phyloP scores from a whole-genome alignment of 2,888 invertebrate genomes.

The Copidosoma aretas region DNA sequence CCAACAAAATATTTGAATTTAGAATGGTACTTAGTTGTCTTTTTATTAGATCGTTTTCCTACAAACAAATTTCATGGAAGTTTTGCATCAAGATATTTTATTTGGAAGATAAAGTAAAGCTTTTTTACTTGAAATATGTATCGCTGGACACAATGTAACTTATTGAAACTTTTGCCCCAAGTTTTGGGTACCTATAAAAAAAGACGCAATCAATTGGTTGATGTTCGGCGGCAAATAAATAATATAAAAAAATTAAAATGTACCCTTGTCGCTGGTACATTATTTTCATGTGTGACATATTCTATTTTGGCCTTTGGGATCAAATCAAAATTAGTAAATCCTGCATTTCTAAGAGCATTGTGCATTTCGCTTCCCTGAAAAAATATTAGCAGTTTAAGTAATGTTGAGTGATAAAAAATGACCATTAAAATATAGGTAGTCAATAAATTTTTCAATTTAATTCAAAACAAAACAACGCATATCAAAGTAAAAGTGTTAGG shows the following conservation, averaged over 20 bases:
- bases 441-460: conserved; percentile 4
- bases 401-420: not conserved
- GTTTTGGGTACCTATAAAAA: not conserved
- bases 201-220: not conserved
- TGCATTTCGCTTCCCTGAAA: conserved; percentile 55
- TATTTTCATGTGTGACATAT: conserved; percentile 16
- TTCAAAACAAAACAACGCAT: conserved; percentile 3
- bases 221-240: too few relatives aligned
- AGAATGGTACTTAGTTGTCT: conserved; percentile 51
- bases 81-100: not conserved
- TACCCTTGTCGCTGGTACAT: conserved; percentile 22
- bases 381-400: conserved; percentile 17
- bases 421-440: not conserved
- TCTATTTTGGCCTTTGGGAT: conserved; percentile 39
- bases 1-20: conserved; percentile 50
- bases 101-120: not conserved
- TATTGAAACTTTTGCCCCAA: not conserved
- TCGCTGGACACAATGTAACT: not conserved
- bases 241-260: not conserved
- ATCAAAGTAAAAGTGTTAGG: conserved; percentile 4
- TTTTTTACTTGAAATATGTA: conserved; percentile 28
- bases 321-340: conserved; percentile 55
- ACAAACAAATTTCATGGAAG: conserved; percentile 10
- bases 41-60: conserved; percentile 44
- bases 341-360: conserved; percentile 50